Evolutionary conservation across 2,888 invertebrate species (phyloP).

Genomic region (Sphaerophoria rueppellii): DNA sequence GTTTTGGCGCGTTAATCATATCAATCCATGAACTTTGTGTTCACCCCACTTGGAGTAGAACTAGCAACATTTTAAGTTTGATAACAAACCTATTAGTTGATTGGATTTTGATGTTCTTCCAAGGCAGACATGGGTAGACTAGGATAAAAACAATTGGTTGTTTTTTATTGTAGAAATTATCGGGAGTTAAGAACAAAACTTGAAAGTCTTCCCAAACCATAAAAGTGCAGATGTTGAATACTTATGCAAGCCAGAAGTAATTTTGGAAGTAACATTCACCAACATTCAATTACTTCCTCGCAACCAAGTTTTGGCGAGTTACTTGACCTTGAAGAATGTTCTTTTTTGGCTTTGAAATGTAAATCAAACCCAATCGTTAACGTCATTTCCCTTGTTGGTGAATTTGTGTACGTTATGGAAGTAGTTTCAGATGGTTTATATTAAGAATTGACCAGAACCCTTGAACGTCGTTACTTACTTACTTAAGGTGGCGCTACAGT

Average conservation of each 20-base stretch:
- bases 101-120: not conserved
- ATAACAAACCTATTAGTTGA: not conserved
- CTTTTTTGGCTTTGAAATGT: not conserved
- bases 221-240: not conserved
- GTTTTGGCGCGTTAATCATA: constrained; percentile 66
- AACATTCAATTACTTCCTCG: not conserved
- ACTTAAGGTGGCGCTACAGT: too few relatives aligned
- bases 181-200: too few relatives aligned
- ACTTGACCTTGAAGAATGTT: not conserved
- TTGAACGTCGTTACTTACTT: too few relatives aligned
- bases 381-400: too few relatives aligned
- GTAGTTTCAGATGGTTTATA: too few relatives aligned
- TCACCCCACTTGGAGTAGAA: not conserved
- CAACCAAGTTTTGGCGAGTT: not conserved
- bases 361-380: too few relatives aligned
- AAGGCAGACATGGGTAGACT: not conserved
- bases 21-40: constrained; percentile 5
- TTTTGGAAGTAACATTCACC: not conserved
- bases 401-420: too few relatives aligned
- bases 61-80: not conserved
- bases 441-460: too few relatives aligned
- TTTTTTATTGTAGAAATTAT: not conserved
- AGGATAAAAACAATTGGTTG: not conserved
- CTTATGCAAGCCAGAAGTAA: not conserved
- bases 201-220: not conserved